Evolutionary conservation across 2,888 invertebrate genomes (phyloP), one percentile per base, ranked within the genome.

Genomic region (Xiphydria camelus): DNA sequence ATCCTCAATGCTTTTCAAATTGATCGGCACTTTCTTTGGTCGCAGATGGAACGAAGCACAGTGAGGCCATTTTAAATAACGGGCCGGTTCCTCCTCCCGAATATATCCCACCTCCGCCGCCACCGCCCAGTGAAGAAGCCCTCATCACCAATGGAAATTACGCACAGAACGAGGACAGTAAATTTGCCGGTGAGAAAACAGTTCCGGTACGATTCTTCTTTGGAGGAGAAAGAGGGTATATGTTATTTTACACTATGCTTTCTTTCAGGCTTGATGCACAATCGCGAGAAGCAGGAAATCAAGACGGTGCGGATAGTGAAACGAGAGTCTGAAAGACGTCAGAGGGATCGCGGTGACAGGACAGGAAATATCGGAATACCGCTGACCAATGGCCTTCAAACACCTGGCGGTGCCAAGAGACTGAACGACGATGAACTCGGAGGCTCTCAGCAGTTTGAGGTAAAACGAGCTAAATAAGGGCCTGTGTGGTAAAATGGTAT

Each of bases 261-360:
- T 62, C 53, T 65, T 77, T 25, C 70, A 87, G 86, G 83, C 47
- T 85, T 85, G 62, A 79, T 88, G 38, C 86, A 69, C 29, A 62
- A 57, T 47, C 85, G 88, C 44, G 94, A 94, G 67, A 91, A 91
- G 60, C 85, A 88, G 71, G 93, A 94, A 77, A 91, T 91, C 46
- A 92, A 94, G 80, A 94, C 94, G 0, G 94, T 95, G 12, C 83
- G 94, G 47, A 94, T 94, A 63, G 94, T 95, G 0, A 95, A 95
- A 77, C 80, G 94, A 9, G 93, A 94, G 71, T 91, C 92, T 15
- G 94, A 93, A 72, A 82, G 92, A 40, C 80, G 94, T 0, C 91
- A 91, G 67, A 79, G 90, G 35, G 91, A 91, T 62, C 80, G 90
- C 34, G 71, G 71, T 3, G 91, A 91, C 62, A 85, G 89, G 34